Percentiles rank a stretch among this genome's conserved stretches.
phyloP scores from a whole-genome alignment of 2,113 vertebrate species.

The Leucoraja erinaceus region DNA sequence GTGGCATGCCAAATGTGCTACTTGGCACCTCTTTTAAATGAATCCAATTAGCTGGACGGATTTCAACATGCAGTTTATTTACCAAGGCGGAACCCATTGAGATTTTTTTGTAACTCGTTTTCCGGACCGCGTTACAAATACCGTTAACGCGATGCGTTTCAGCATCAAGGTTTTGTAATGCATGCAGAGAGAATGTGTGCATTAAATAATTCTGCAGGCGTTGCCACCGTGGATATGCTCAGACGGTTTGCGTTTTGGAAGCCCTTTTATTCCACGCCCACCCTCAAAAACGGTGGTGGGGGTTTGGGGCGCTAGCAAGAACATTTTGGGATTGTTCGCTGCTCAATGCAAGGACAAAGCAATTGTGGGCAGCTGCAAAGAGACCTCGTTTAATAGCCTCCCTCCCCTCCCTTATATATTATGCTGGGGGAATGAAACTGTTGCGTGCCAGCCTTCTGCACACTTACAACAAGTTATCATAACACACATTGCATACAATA shows the following conservation, averaged over 20 bases:
- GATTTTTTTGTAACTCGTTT: background rate
- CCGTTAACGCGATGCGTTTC: background rate
- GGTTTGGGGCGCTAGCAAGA: background rate
- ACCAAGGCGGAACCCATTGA: background rate
- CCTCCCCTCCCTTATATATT: no score
- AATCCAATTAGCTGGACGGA: background rate
- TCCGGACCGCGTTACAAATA: background rate
- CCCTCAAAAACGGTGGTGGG: background rate
- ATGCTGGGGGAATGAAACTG: background rate
- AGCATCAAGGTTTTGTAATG: background rate
- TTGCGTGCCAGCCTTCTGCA: background rate
- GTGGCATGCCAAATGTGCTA: background rate
- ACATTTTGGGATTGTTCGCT: constrained; percentile 6
- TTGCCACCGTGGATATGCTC: background rate
- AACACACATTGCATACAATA: background rate
- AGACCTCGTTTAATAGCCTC: background rate
- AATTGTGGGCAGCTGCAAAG: background rate
- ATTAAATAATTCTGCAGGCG: background rate
- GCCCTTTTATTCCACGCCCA: background rate
- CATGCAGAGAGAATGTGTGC: background rate
- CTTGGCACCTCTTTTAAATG: background rate
- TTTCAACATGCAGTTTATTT: background rate
- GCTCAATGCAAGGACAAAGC: background rate
- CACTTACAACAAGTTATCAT: background rate
- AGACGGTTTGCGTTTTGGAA: background rate